A percentile compares a stretch with the other conserved stretches of the same genome.
These are phyloP conservation scores for Ectobius pallidus DNA, from an alignment of 2,888 invertebrate genomes.

Conservation along the genomic window DNA sequence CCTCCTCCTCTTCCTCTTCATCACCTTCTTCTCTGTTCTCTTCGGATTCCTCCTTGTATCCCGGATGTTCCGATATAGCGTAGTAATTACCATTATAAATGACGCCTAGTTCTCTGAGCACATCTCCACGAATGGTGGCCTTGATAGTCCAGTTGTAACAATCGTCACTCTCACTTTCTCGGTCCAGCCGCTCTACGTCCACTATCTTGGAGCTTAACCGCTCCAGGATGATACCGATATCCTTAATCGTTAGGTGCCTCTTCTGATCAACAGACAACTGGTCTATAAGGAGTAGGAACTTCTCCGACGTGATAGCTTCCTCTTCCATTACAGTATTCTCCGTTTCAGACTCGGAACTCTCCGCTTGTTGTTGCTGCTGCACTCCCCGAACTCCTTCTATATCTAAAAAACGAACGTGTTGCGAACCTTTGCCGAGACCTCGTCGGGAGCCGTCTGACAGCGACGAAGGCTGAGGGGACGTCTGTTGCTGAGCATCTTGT, in stretches of 20 bases:
- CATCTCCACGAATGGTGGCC: slow-evolving; percentile 91
- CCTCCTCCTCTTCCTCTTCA: slow-evolving; percentile 83
- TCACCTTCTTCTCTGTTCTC: slow-evolving; percentile 72
- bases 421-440: slow-evolving; percentile 48
- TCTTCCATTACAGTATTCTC: slow-evolving; percentile 93
- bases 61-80: slow-evolving; percentile 93
- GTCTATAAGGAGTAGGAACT: slow-evolving; percentile 91
- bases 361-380: slow-evolving; percentile 52
- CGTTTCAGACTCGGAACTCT: slow-evolving; percentile 88
- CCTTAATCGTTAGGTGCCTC: slow-evolving; percentile 90
- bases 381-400: slow-evolving; percentile 61
- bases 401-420: slow-evolving; percentile 79
- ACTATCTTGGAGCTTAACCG: slow-evolving; percentile 90
- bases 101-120: slow-evolving; percentile 87
- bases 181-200: slow-evolving; percentile 89
- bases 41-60: slow-evolving; percentile 89
- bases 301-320: slow-evolving; percentile 87
- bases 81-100: slow-evolving; percentile 96
- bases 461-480: slow-evolving; percentile 51
- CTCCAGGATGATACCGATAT: slow-evolving; percentile 93
- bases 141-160: slow-evolving; percentile 97
- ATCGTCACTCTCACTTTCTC: slow-evolving; percentile 91
- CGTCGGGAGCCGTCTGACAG: slow-evolving; percentile 49
- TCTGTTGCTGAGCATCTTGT: slow-evolving; percentile 71
- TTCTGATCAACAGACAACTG: slow-evolving; percentile 92